Base-by-base conservation (phyloP, 2,113 vertebrate species). In the Oreochromis spilurus region DNA sequence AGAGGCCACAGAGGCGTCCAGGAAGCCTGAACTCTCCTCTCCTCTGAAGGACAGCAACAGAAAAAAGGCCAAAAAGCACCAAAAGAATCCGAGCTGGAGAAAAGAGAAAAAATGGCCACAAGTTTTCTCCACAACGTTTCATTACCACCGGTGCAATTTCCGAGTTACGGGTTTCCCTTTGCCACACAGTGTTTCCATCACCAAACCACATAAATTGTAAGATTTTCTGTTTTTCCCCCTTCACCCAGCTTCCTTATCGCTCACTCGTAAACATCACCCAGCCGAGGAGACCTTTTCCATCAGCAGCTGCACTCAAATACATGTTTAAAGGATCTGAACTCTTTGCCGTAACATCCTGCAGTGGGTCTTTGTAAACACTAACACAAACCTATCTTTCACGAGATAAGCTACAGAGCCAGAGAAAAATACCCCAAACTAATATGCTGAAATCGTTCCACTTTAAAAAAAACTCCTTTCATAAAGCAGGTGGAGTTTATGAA, bases 181-280 rank as follows among this genome's bases (percentile, higher is more conserved):
- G 62, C 84, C 83, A 77, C 86, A 79, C 29, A 36, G 70, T 26
- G 85, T 91, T 92, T 94, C 91, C 92, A 88, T 91, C 85, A 89
- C 82, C 77, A 85, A 87, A 90, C 84, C 90, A 84, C 87, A 92
- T 85, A 65, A 78, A 85, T 52, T 84, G 75, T 40, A 50, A 62
- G 67, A 48, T 58, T 36, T 67, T 57, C 77, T 38, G 62, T 67
- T 65, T 26, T 11, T 26, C 65, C 5, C 38, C 38, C 38, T 12
- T 50, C 17, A 14, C 26, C 21, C 31, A 14, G 81, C 77, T 87
- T 86, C 60, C 83, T 90, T 87, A 89, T 92, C 84, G 9, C 40
- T 54, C 43, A 3, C 83, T 91, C 10, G 17, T 86, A 88, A 93
- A 89, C 52, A 81, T 81, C 65, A 81, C 84, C 40, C 85, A 86